Evolutionary conservation across 2,797 vertebrate species (phyloP), one percentile per base, ranked within the genome.

Genomic region (Buceros bicornis): DNA sequence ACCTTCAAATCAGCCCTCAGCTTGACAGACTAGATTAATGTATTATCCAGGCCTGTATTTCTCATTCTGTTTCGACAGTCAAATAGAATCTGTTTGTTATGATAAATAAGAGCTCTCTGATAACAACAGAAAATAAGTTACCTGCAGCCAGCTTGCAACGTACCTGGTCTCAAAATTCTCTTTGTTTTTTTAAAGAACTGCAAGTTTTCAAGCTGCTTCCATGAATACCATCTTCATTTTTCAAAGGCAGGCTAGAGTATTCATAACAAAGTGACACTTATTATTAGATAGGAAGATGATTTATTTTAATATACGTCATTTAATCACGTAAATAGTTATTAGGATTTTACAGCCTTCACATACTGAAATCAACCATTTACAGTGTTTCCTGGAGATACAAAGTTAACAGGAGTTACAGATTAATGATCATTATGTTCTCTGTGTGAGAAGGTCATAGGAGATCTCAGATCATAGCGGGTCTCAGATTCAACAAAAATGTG

Each of bases 1-100:
- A 96, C 88, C 69, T 91, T 95, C 84, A 82, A 15, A 82, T 86
- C 76, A 90, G 77, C 35, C 60, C 26, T 88, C 56, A 74, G 76
- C 31, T 50, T 88, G 67, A 86, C 51, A 65, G 64, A 66, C 66
- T 47, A 82, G 67, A 94, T 87, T 5, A 1, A n/a, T 81, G 40
- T 45, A 65, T 82, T 84, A 70, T 42, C 57, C 53, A 70, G 58
- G 51, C 18, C n/a, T 42, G 50, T 60, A 71, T 66, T 77, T 51
- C 42, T 93, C 62, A 80, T 82, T 89, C 77, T 71, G 13, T 84
- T 93, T 81, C 54, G 87, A 53, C 64, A 60, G 80, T 73, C 73
- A 85, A 74, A 85, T 48, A 88, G 20, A 84, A 91, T 93, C 93
- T 84, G 20, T 69, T 89, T 62, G 60, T 82, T 86, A 71, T 29